These are phyloP conservation scores for Athalia circularis DNA, from an alignment of 2,888 invertebrate genomes.

Conservation along the genomic window DNA sequence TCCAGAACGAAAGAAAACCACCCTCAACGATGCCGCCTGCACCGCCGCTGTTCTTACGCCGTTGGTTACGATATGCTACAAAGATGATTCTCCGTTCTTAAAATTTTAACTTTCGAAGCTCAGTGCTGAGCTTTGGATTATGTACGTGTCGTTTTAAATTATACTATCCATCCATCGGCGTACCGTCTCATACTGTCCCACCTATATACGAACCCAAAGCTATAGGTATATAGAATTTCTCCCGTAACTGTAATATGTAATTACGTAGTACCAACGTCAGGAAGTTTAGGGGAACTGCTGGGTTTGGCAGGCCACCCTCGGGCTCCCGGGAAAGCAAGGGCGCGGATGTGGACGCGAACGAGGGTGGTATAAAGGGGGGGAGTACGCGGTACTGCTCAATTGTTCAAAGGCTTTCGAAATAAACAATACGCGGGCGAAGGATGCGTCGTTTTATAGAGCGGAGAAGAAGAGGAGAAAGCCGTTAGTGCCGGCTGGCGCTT, in stretches of 20 bases:
- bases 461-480: conserved; percentile 44
- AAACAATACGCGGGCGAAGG: conserved; percentile 40
- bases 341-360: conserved; percentile 47
- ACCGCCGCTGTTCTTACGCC: background rate
- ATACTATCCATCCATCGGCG: background rate
- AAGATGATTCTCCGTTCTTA: background rate
- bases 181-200: background rate
- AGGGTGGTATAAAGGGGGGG: conserved; percentile 50
- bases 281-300: conserved; percentile 55
- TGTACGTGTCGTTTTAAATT: conserved; percentile 11
- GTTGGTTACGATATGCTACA: conserved; percentile 5
- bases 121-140: conserved; percentile 3
- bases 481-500: conserved; percentile 35
- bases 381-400: conserved; percentile 33
- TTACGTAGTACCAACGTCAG: conserved; percentile 64
- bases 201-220: background rate
- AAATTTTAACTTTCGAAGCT: background rate
- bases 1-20: conserved; percentile 5
- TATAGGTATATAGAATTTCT: conserved; percentile 55
- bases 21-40: background rate
- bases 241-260: conserved; percentile 63
- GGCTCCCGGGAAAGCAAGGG: conserved; percentile 33
- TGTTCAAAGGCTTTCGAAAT: conserved; percentile 46
- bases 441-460: background rate
- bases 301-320: conserved; percentile 49